Evolutionary conservation across 2,888 invertebrate genomes (phyloP).

Genomic region (Sisyra terminalis): DNA sequence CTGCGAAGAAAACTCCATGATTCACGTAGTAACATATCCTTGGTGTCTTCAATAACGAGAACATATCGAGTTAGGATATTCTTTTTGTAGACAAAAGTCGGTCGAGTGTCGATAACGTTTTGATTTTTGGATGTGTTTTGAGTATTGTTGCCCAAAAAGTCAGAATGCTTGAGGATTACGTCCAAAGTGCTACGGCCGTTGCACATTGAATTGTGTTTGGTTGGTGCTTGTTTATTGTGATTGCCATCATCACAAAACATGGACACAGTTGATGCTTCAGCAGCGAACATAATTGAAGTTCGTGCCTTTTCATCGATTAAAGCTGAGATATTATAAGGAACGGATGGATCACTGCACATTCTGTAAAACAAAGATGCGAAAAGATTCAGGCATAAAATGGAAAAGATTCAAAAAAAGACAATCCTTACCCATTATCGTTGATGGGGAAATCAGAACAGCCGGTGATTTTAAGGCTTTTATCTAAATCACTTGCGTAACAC

Average conservation of each 20-base stretch:
- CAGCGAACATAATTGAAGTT: constrained; percentile 34
- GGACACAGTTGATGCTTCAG: constrained; percentile 31
- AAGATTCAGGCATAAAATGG: too few species aligned
- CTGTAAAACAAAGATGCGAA: constrained; percentile 18
- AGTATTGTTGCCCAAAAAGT: constrained; percentile 25
- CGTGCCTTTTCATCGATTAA: constrained; percentile 30
- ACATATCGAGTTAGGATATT: constrained; percentile 35
- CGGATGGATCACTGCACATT: constrained; percentile 17
- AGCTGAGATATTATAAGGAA: constrained; percentile 22
- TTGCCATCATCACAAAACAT: constrained; percentile 43
- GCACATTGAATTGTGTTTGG: constrained; percentile 47
- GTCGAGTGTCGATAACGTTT: constrained; percentile 26
- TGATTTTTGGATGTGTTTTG: constrained; percentile 7
- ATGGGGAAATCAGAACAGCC: constrained; percentile 35
- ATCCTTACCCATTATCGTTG: constrained; percentile 29
- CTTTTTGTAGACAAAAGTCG: constrained; percentile 32
- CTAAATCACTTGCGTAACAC: constrained; percentile 30
- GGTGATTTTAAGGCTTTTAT: constrained; percentile 26
- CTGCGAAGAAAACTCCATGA: constrained; percentile 39
- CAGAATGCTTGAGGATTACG: constrained; percentile 34
- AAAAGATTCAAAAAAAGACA: neutral
- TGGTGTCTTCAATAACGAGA: constrained; percentile 38
- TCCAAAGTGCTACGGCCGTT: constrained; percentile 38
- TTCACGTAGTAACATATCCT: constrained; percentile 37
- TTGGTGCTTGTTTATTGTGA: constrained; percentile 44